Percentiles rank a stretch among this genome's conserved stretches.
These are phyloP conservation scores for Cygnus atratus DNA, from an alignment of 2,113 vertebrate species.

Conservation along the genomic window DNA sequence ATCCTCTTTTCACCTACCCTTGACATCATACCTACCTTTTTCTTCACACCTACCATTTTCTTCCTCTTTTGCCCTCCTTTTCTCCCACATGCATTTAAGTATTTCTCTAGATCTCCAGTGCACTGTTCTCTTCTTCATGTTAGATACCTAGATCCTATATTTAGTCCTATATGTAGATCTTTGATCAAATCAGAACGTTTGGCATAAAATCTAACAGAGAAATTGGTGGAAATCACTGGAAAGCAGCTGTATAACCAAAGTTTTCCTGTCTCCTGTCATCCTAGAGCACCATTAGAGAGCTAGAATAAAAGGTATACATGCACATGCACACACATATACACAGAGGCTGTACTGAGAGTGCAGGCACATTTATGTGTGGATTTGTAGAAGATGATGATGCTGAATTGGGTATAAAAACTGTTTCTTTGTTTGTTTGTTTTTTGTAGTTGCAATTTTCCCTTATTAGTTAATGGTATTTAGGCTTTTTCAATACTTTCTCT, in stretches of 20 bases:
- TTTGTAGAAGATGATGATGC: neutral
- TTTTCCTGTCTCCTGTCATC: neutral
- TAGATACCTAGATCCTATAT: fast-evolving
- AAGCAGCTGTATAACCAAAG: neutral
- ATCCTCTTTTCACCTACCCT: neutral
- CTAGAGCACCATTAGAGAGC: neutral
- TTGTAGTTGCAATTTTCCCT: neutral
- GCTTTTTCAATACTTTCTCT: neutral
- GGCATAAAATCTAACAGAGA: neutral
- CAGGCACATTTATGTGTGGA: neutral
- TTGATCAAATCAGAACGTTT: neutral
- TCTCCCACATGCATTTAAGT: neutral
- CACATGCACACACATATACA: neutral
- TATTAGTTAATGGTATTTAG: neutral
- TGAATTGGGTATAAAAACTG: neutral
- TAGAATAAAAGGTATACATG: neutral
- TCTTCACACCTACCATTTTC: neutral
- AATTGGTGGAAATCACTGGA: neutral
- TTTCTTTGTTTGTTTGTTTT: neutral
- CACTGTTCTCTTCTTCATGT: neutral
- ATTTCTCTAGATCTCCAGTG: neutral
- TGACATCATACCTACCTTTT: neutral
- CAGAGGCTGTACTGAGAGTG: neutral
- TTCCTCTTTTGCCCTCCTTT: neutral
- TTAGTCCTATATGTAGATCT: neutral